phyloP scores from a whole-genome alignment of 2,888 invertebrate species.

The Merodon equestris region DNA sequence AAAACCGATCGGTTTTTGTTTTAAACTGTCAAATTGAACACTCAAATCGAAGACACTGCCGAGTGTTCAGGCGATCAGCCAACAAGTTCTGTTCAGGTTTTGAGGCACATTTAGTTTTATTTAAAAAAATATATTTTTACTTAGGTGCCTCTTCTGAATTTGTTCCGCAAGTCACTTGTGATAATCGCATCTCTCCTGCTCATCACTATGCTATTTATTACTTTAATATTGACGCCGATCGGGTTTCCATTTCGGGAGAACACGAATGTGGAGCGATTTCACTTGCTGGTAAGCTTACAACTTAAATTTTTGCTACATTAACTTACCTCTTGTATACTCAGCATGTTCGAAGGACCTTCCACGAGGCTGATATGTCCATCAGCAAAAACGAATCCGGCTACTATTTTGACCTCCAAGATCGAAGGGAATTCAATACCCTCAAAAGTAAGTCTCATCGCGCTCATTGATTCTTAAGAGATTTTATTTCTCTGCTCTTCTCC shows the following conservation, averaged over 20 bases:
- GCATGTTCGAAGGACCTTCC: constrained; percentile 79
- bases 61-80: no score
- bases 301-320: background rate
- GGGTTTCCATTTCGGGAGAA: constrained; percentile 82
- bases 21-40: background rate
- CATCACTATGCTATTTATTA: constrained; percentile 72
- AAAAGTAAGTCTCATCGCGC: constrained; percentile 29
- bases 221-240: constrained; percentile 79
- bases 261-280: constrained; percentile 79
- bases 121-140: no score
- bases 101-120: no score
- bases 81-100: no score
- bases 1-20: background rate
- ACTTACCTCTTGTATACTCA: constrained; percentile 71
- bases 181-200: constrained; percentile 70
- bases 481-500: background rate
- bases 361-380: constrained; percentile 76
- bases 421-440: constrained; percentile 69
- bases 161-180: constrained; percentile 74
- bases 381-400: constrained; percentile 79
- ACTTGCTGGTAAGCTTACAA: constrained; percentile 78
- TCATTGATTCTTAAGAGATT: background rate
- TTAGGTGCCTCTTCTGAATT: constrained; percentile 75
- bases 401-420: constrained; percentile 80
- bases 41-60: no score